A percentile compares a stretch with the other conserved stretches of the same genome.
phyloP scores from a whole-genome alignment of 2,113 vertebrate species.

The Halcyon malimbica region DNA sequence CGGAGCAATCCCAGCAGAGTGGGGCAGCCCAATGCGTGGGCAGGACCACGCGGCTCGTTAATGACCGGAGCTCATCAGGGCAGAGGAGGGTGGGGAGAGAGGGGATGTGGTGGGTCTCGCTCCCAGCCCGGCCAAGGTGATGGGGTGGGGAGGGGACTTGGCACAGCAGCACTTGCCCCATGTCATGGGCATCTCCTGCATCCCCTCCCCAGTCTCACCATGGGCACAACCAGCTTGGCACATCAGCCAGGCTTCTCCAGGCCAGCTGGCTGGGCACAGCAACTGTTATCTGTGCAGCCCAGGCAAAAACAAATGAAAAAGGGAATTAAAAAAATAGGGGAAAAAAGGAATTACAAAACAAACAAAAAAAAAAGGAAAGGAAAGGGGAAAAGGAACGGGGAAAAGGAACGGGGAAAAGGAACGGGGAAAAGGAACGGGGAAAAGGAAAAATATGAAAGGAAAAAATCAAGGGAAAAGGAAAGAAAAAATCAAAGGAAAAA shows the following conservation, averaged over 20 bases:
- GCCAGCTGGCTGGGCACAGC: not conserved
- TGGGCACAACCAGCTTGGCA: not conserved
- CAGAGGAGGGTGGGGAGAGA: not conserved
- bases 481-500: not conserved
- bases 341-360: too few species aligned
- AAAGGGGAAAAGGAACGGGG: not conserved
- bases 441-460: not conserved
- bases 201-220: not conserved
- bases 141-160: not conserved
- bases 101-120: not conserved
- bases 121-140: not conserved
- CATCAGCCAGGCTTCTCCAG: not conserved
- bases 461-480: not conserved
- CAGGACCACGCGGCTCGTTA: rapidly evolving
- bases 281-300: slow-evolving; percentile 38
- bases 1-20: not conserved
- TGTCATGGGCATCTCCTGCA: not conserved
- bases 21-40: not conserved
- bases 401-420: not conserved
- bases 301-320: too few species aligned
- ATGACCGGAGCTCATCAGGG: not conserved
- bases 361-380: too few species aligned
- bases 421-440: rapidly evolving
- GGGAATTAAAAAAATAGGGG: not conserved
- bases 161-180: not conserved